Percentiles rank a stretch among this genome's conserved stretches.
These are phyloP conservation scores for Cossypha polioptera DNA, from an alignment of 2,797 vertebrate genomes.

Conservation along the genomic window DNA sequence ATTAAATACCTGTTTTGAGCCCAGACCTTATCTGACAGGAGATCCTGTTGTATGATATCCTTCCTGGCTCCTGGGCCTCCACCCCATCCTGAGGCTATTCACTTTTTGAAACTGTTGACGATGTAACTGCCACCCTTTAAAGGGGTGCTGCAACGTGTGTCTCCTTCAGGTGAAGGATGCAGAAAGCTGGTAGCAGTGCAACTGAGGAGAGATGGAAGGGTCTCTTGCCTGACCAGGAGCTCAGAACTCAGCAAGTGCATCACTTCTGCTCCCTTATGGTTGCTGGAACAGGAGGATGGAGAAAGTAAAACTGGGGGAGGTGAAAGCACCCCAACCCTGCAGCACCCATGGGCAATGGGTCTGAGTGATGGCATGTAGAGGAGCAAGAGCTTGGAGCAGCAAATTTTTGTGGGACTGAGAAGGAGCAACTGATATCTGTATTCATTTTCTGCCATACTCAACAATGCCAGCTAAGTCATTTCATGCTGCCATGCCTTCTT, in stretches of 20 bases:
- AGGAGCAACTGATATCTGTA: neutral
- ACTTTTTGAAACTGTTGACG: neutral
- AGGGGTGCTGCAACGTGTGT: rapidly evolving
- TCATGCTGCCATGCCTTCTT: neutral
- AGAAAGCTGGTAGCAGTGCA: neutral
- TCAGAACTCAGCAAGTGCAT: neutral
- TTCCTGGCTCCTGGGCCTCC: neutral
- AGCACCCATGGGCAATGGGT: rapidly evolving
- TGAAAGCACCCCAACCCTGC: neutral
- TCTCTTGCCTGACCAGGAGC: neutral
- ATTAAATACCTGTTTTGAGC: neutral
- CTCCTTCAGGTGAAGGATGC: neutral
- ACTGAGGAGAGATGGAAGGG: neutral
- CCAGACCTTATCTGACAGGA: neutral
- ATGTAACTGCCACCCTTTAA: neutral
- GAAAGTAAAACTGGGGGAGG: neutral
- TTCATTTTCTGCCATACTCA: neutral
- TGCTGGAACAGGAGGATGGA: neutral
- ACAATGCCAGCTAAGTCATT: neutral
- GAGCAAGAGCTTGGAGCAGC: neutral
- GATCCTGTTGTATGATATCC: neutral
- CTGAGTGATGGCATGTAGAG: neutral
- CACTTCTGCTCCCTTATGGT: neutral
- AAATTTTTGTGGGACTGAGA: neutral
- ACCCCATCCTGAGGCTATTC: neutral